Evolutionary conservation across 2,113 vertebrate genomes (phyloP).

Genomic region (Daphoenositta chrysoptera): DNA sequence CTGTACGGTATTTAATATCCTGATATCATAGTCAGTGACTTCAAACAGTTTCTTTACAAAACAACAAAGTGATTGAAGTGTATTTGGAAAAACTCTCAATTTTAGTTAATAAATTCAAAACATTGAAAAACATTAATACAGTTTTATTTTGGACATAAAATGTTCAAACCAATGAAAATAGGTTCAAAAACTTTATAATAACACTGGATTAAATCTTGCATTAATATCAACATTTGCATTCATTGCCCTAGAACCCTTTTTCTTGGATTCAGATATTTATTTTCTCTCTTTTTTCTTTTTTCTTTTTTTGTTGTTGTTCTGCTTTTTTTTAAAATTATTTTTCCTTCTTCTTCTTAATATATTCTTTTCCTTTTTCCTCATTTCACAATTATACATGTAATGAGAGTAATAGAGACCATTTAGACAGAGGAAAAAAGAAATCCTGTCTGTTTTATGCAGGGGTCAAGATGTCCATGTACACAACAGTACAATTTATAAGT

Average conservation of each 20-base stretch:
- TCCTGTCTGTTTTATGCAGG: not conserved
- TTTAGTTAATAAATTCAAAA: not conserved
- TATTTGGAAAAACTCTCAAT: not conserved
- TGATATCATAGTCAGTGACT: not conserved
- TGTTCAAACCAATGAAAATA: not conserved
- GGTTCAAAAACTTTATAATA: not conserved
- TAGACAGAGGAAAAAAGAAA: not conserved
- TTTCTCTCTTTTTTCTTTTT: rapidly evolving
- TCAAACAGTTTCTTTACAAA: not conserved
- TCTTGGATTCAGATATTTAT: not conserved
- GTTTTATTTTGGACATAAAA: not conserved
- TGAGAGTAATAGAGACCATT: not conserved
- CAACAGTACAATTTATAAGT: not conserved
- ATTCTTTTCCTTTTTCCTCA: not conserved
- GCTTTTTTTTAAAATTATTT: rapidly evolving
- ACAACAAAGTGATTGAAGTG: rapidly evolving
- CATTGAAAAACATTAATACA: not conserved
- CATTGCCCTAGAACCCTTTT: not conserved
- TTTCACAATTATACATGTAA: not conserved
- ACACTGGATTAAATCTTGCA: not conserved
- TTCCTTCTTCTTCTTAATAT: not conserved
- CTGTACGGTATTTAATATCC: not conserved
- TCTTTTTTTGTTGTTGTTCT: not conserved
- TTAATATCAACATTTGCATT: not conserved
- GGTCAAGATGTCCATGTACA: not conserved